Evolutionary conservation across 2,888 invertebrate species (phyloP).

Genomic region (Leptinotarsa peninsularis): DNA sequence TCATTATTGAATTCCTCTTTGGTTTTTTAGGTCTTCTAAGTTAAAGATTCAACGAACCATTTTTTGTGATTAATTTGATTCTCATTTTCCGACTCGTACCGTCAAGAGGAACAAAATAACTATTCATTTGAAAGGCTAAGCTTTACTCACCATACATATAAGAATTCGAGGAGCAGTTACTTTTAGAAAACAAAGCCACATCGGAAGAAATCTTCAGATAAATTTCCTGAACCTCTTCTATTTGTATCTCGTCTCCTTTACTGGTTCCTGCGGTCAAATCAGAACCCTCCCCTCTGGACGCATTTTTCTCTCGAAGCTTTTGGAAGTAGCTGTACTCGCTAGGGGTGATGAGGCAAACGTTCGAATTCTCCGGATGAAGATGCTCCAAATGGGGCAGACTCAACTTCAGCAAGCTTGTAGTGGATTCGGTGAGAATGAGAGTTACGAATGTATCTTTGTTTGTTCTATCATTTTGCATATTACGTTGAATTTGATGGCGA

Average conservation of each 20-base stretch:
- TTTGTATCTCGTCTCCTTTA: neutral
- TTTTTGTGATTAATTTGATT: too few relatives aligned
- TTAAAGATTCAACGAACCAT: too few relatives aligned
- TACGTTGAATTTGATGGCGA: neutral
- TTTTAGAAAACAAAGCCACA: constrained; percentile 55
- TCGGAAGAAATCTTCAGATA: constrained; percentile 52
- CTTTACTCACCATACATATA: constrained; percentile 49
- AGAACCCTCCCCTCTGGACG: constrained; percentile 6
- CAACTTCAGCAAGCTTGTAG: constrained; percentile 58
- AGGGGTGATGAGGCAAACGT: constrained; percentile 53
- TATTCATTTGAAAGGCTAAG: neutral
- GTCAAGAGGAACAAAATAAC: too few relatives aligned
- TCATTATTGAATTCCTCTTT: too few relatives aligned
- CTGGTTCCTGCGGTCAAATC: constrained; percentile 22
- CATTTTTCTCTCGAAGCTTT: constrained; percentile 19
- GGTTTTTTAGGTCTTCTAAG: too few relatives aligned
- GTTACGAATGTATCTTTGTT: constrained; percentile 57
- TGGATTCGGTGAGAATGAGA: constrained; percentile 61
- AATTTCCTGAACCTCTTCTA: constrained; percentile 36
- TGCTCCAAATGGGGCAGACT: constrained; percentile 59
- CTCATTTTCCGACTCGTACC: too few relatives aligned
- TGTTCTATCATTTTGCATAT: constrained; percentile 41
- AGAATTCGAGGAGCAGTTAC: constrained; percentile 52
- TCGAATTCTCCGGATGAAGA: constrained; percentile 51
- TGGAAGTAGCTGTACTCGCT: constrained; percentile 45